phyloP scores from a whole-genome alignment of 2,888 invertebrate species.

The Dynastes hyllus region DNA sequence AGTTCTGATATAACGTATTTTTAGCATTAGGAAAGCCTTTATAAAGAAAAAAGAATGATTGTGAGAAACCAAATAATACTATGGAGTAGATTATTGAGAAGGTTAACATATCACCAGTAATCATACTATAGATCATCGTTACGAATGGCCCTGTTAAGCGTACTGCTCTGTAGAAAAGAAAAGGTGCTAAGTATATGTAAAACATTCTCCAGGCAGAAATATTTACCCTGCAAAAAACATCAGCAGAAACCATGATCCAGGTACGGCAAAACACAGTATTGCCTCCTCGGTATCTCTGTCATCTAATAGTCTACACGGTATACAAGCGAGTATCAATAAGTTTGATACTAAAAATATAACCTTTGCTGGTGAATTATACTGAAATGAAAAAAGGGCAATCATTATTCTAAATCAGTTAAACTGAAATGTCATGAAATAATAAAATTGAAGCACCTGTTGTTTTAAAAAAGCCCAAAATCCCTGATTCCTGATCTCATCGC shows the following conservation, averaged over 20 bases:
- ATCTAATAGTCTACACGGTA: conserved; percentile 86
- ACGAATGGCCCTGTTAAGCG: conserved; percentile 98
- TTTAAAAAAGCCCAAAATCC: conserved; percentile 92
- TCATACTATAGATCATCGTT: conserved; percentile 99
- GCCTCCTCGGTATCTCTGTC: conserved; percentile 91
- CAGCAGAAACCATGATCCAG: conserved; percentile 97
- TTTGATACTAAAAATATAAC: conserved; percentile 95
- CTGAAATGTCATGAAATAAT: neutral
- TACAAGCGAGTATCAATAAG: conserved; percentile 89
- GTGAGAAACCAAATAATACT: conserved; percentile 95
- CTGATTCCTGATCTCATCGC: conserved; percentile 95
- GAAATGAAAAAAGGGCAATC: conserved; percentile 62
- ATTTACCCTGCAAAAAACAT: conserved; percentile 98
- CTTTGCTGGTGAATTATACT: conserved; percentile 96
- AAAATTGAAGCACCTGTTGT: conserved; percentile 81
- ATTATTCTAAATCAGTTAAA: neutral
- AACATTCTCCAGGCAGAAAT: no score
- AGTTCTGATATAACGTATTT: conserved; percentile 86
- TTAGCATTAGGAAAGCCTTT: conserved; percentile 90
- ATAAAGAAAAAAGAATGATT: conserved; percentile 96
- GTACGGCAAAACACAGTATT: conserved; percentile 92
- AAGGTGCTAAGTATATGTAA: neutral
- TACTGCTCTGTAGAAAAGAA: conserved; percentile 81
- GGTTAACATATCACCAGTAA: conserved; percentile 98
- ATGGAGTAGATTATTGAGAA: conserved; percentile 98